These are phyloP conservation scores for Pangasius mekongensis DNA, from an alignment of 2,797 vertebrate genomes.

Conservation along the genomic window DNA sequence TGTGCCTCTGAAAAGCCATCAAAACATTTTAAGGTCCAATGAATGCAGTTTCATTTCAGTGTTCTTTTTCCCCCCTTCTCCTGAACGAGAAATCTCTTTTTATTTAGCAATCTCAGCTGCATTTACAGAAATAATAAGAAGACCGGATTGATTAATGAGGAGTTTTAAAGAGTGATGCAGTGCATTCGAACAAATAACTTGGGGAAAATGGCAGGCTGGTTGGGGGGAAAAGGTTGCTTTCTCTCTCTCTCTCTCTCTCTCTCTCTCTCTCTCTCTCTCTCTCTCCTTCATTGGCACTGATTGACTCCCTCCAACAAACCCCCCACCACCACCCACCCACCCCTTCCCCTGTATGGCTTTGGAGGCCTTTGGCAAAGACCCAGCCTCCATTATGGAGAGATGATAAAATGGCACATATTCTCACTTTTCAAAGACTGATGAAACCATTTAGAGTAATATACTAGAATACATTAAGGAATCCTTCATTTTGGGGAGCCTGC, in stretches of 20 bases:
- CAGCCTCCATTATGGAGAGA: constrained; percentile 76
- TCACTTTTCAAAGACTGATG: constrained; percentile 77
- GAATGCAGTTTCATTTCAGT: constrained; percentile 87
- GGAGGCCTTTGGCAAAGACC: constrained; percentile 75
- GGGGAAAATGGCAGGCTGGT: constrained; percentile 65
- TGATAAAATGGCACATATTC: constrained; percentile 79
- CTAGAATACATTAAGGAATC: constrained; percentile 75
- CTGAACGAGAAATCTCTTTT: constrained; percentile 82
- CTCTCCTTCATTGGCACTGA: constrained; percentile 54
- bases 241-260: constrained; percentile 40
- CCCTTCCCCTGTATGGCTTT: constrained; percentile 70
- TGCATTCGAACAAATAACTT: constrained; percentile 78
- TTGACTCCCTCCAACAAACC: constrained; percentile 54
- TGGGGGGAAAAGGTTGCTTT: constrained; percentile 48
- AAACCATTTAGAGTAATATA: constrained; percentile 78
- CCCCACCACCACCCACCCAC: constrained; percentile 37
- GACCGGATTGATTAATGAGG: constrained; percentile 82
- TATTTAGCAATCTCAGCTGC: constrained; percentile 83
- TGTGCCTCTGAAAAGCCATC: constrained; percentile 89
- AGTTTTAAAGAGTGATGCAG: constrained; percentile 83
- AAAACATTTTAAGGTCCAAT: constrained; percentile 97
- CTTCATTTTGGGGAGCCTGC: constrained; percentile 68
- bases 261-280: constrained; percentile 29
- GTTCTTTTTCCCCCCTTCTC: constrained; percentile 66
- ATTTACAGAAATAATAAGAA: constrained; percentile 82